A percentile compares a stretch with the other conserved stretches of the same genome.
These are phyloP conservation scores for Atta cephalotes DNA, from an alignment of 1,140 invertebrate species.

Conservation along the genomic window DNA sequence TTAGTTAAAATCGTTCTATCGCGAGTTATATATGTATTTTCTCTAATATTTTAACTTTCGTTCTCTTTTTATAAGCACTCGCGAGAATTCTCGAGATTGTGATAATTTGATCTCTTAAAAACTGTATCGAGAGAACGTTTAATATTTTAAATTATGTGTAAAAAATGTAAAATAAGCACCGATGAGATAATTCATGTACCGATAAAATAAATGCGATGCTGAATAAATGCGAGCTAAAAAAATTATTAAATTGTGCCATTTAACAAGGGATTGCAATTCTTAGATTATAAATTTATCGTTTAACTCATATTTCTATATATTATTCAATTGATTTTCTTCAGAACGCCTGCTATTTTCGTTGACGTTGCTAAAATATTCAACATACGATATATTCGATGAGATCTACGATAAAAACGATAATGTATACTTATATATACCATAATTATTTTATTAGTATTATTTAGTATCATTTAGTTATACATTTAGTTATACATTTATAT, in stretches of 20 bases:
- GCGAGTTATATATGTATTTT: slow-evolving; percentile 23
- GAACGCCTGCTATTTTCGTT: slow-evolving; percentile 20
- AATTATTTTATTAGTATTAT: background rate
- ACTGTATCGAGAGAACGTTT: background rate
- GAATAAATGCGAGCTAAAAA: slow-evolving; percentile 47
- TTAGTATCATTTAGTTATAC: too few relatives aligned
- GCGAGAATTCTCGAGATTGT: background rate
- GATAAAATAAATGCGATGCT: background rate
- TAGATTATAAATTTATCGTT: slow-evolving; percentile 45
- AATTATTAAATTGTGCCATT: slow-evolving; percentile 57
- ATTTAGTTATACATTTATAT: too few relatives aligned
- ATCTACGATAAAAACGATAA: background rate
- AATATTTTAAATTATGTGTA: slow-evolving; percentile 45
- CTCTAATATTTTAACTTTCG: slow-evolving; percentile 6
- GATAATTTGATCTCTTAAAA: slow-evolving; percentile 8
- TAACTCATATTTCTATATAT: slow-evolving; percentile 14
- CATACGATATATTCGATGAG: too few relatives aligned
- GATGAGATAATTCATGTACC: background rate
- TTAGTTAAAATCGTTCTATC: slow-evolving; percentile 9
- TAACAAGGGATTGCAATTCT: background rate
- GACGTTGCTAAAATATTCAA: background rate
- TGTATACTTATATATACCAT: background rate
- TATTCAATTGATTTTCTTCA: slow-evolving; percentile 5
- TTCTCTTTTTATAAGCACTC: background rate
- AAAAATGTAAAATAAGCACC: background rate